Conservation (phyloP, 2,113 vertebrate species). For the Myiagra hebetior region DNA sequence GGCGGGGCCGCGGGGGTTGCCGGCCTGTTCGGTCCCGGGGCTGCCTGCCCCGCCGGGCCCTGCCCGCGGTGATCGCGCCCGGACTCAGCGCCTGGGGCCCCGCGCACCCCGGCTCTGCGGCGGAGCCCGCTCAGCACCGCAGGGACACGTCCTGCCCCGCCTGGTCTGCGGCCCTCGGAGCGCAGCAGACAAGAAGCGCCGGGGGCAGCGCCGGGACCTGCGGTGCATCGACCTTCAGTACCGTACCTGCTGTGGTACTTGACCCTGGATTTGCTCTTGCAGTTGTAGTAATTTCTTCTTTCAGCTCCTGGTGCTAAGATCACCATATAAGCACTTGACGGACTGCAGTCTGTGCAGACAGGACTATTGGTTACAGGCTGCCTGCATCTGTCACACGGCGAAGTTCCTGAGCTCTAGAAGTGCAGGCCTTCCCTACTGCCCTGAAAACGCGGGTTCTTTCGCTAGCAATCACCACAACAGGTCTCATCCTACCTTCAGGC, state of each 20-base stretch:
- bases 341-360: not conserved
- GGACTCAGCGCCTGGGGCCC: not conserved
- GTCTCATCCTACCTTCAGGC: not conserved
- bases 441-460: not conserved
- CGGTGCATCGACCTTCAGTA: not conserved
- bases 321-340: not conserved
- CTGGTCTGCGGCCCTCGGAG: not conserved
- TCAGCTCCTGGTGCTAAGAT: not conserved
- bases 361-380: not conserved
- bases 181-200: not conserved
- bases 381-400: not conserved
- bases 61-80: accelerated
- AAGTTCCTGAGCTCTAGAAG: not conserved
- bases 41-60: too few species aligned
- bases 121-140: not conserved
- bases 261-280: not conserved
- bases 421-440: not conserved
- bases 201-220: not conserved
- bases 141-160: too few species aligned
- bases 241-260: not conserved
- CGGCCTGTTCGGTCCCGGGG: accelerated
- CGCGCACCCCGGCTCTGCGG: not conserved
- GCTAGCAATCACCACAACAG: not conserved
- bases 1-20: accelerated
- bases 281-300: not conserved